Base-by-base conservation (phyloP, 2,113 vertebrate genomes). In the Zosterops japonicus region DNA sequence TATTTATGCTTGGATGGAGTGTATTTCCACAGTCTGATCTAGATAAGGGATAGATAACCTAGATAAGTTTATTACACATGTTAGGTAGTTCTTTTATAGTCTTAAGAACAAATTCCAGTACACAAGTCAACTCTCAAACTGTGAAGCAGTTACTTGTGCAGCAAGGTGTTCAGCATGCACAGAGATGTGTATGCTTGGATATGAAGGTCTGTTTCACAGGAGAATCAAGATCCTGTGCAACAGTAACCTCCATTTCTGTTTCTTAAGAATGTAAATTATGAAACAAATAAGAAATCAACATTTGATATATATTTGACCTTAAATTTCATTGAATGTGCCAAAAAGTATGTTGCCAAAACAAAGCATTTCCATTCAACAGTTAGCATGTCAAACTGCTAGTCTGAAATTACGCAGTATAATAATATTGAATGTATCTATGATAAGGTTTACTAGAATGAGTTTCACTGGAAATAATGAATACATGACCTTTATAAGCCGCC, bases 401-500 rank as follows among this genome's bases (percentile, higher is more conserved):
- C 23, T 67, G 39, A 83, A 90, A 85, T 55, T 23, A 87, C 8
- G 14, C 50, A 69, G 6, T 1, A 1, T 72, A 59, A 47, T 63
- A 67, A 89, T 65, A 84, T 1, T 59, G 18, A 77, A 63, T 86
- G 49, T 28, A 46, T 46, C 46, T 46, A 76, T 31, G 14, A 56
- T 50, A 42, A 83, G 12, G 12, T 50, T 57, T 79, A 49, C 31
- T 68, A 87, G 23, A 27, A 91, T 42, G n/a, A 83, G 39, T 89
- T 87, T 80, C 33, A 76, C 46, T 63, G 46, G 29, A 93, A 89
- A 91, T 60, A 88, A 70, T 55, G 11, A 77, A 67, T 24, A 67
- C 18, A 28, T 56, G 87, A 84, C 65, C 61, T 87, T 94, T 91
- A 89, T 53, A 93, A 91, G 74, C 44, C 93, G 68, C 84, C 87